Evolutionary conservation across 2,113 vertebrate genomes (phyloP), one percentile per base, ranked within the genome.

Genomic region (Struthio camelus): DNA sequence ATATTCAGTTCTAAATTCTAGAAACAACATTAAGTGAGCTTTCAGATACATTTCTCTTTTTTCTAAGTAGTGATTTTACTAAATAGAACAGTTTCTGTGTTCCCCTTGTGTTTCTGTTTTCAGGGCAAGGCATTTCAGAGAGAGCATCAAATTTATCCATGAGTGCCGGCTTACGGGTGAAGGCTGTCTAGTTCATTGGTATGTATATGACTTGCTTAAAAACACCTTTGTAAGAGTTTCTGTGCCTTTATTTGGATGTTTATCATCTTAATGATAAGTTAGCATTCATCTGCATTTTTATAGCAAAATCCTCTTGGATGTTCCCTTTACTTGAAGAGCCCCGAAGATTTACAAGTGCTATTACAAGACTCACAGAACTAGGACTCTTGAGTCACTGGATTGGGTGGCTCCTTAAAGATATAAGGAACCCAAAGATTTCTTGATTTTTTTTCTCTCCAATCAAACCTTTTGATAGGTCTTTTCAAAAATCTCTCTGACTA

Each of bases 141-240:
- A 99, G 93, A 99, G 99, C 91, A 99, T 99, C 94, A 96, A 96
- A 67, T 99, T 99, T 96, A 99, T 99, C 92, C 99, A 99, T n/a
- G 98, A 99, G 91, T 99, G 98, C 85, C 98, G 99, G 2, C 98
- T 99, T 80, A 98, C 98, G 88, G 98, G 99, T 76, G 99, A 99
- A 96, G 98, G 99, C 96, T 99, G 99, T 92, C 98, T 99, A 5
- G 99, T 99, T 72, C 99, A 99, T 96, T 99, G 99, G 99, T 99
- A 98, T 0, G 98, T 98, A 90, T 83, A 50, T 34, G 16, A 53
- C 34, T 75, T 28, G 18, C 65, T 89, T 36, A 46, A 46, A 28
- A 34, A 27, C 3, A 34, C 30, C 9, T 56, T 67, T 22, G 10
- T 30, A n/a, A 64, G 28, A 4, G 27, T 73, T 85, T 65, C 28